Conservation (phyloP, 2,797 vertebrate species). For the Microcaecilia unicolor region DNA sequence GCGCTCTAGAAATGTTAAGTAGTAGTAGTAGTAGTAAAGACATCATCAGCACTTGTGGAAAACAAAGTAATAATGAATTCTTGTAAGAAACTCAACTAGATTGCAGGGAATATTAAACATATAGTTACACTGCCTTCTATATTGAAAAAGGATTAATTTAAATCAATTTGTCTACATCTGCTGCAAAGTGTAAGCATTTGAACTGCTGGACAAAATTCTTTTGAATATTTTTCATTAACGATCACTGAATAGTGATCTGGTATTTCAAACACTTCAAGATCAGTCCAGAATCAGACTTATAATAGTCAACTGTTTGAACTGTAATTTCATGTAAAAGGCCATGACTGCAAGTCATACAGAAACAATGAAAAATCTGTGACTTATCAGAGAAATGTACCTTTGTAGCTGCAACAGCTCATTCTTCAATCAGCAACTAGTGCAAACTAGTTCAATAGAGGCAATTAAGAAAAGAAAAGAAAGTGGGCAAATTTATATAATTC, state of each 20-base stretch:
- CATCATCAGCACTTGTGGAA: conserved; percentile 1
- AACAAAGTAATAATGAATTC: conserved; percentile 8
- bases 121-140: conserved; percentile 32
- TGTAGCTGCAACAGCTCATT: too few relatives aligned
- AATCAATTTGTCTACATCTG: conserved; percentile 46
- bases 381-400: too few relatives aligned
- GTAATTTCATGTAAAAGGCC: conserved; percentile 49
- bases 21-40: too few relatives aligned
- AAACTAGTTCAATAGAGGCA: too few relatives aligned
- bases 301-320: conserved; percentile 33
- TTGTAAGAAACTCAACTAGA: conserved; percentile 18
- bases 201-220: conserved; percentile 47
- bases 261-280: conserved; percentile 54
- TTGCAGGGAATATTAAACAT: conserved; percentile 17
- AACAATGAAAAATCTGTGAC: too few relatives aligned
- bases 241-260: conserved; percentile 43
- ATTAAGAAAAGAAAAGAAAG: too few relatives aligned
- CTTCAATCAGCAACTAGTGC: too few relatives aligned
- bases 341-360: conserved; percentile 32
- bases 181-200: conserved; percentile 41
- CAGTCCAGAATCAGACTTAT: conserved; percentile 52
- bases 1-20: too few relatives aligned
- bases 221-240: conserved; percentile 56
- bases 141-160: conserved; percentile 31
- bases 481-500: too few relatives aligned